A percentile compares a stretch with the other conserved stretches of the same genome.
Evolutionary conservation across 2,113 vertebrate genomes (phyloP).

Genomic region (Ceratotherium simum): DNA sequence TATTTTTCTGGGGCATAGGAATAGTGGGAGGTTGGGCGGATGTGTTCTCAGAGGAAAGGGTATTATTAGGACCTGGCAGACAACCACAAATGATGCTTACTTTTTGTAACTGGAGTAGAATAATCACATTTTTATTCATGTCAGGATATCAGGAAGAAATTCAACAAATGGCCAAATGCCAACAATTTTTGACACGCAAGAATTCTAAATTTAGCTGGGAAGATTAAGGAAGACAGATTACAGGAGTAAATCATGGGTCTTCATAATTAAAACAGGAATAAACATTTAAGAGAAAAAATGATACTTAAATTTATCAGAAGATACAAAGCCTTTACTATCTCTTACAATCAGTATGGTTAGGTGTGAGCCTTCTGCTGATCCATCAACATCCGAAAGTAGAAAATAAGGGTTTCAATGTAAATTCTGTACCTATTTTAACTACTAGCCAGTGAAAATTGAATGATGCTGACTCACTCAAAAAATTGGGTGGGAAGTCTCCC

Average conservation of each 20-base stretch:
- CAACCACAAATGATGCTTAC: neutral
- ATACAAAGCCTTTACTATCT: neutral
- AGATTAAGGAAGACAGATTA: neutral
- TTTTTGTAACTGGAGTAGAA: neutral
- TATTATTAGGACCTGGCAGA: neutral
- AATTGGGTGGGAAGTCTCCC: neutral
- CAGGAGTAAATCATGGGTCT: neutral
- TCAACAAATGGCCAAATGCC: neutral
- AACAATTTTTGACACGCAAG: neutral
- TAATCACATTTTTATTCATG: neutral
- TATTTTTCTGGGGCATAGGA: neutral
- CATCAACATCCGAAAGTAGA: neutral
- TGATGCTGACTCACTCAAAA: neutral
- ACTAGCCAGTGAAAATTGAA: neutral
- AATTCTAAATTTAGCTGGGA: neutral
- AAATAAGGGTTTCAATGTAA: conserved; percentile 13
- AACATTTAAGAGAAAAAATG: neutral
- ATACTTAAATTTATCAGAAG: conserved; percentile 1
- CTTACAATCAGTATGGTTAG: neutral
- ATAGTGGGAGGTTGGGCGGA: neutral
- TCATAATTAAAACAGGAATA: neutral
- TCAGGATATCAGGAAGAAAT: neutral
- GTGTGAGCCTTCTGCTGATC: neutral
- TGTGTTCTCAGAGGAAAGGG: neutral
- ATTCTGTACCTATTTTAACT: neutral